Percentiles rank a stretch among this genome's conserved stretches.
These are phyloP conservation scores for Calcarius ornatus DNA, from an alignment of 2,113 vertebrate species.

Conservation along the genomic window DNA sequence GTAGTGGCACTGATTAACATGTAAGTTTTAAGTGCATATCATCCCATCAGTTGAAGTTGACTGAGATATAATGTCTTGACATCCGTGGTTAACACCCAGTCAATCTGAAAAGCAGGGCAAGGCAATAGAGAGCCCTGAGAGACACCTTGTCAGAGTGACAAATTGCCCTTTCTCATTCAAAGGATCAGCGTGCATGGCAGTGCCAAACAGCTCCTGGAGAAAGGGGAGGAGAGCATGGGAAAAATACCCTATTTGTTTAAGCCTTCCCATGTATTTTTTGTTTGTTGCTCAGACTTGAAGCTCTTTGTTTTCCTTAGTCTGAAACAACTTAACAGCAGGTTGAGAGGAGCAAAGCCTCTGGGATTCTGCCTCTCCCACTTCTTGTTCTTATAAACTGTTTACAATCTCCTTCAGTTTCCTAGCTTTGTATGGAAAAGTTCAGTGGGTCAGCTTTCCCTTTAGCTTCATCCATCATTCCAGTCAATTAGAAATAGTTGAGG, in stretches of 20 bases:
- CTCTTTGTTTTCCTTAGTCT: not conserved
- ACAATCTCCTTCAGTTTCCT: constrained; percentile 38
- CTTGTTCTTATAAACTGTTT: constrained; percentile 32
- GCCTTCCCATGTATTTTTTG: constrained; percentile 8
- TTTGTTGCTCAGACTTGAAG: constrained; percentile 21
- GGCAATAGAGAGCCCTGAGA: not conserved
- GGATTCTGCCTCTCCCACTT: constrained; percentile 29
- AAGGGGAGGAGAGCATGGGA: constrained; percentile 42
- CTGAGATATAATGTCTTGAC: not conserved
- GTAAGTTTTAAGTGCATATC: not conserved
- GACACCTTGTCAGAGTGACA: constrained; percentile 50
- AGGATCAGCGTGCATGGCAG: not conserved
- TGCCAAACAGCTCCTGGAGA: not conserved
- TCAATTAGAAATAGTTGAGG: constrained; percentile 65
- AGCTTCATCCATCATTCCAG: constrained; percentile 63
- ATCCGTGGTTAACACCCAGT: constrained; percentile 5
- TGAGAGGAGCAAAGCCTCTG: constrained; percentile 20
- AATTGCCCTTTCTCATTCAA: constrained; percentile 46
- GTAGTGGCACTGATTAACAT: not conserved
- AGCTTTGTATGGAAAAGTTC: constrained; percentile 52
- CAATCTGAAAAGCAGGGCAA: constrained; percentile 5
- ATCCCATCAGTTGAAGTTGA: not conserved
- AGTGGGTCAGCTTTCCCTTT: constrained; percentile 61
- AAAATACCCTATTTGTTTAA: constrained; percentile 25
- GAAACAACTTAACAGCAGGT: constrained; percentile 24